Evolutionary conservation across 2,888 invertebrate species (phyloP).

Genomic region (Caenorhabditis imperialis): DNA sequence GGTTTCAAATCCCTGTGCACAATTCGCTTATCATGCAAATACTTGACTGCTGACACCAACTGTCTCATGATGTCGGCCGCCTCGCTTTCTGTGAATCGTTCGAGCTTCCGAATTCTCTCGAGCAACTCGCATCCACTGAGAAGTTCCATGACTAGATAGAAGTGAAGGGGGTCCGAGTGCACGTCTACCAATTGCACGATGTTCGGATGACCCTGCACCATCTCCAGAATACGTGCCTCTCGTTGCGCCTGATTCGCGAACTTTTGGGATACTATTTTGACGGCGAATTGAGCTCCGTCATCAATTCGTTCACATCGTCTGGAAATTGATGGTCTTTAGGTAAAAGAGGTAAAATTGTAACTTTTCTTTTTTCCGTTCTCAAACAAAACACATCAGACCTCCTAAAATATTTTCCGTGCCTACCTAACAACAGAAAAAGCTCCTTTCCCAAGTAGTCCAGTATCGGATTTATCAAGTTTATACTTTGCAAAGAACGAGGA

Average conservation of each 20-base stretch:
- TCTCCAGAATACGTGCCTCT: constrained; percentile 86
- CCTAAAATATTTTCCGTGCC: neutral
- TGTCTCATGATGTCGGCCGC: constrained; percentile 87
- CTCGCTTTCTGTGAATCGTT: constrained; percentile 85
- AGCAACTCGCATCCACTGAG: constrained; percentile 79
- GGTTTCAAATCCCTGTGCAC: constrained; percentile 96
- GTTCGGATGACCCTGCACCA: constrained; percentile 86
- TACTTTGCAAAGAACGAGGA: constrained; percentile 90
- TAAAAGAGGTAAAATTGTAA: neutral
- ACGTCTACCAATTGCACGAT: constrained; percentile 89
- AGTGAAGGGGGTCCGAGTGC: constrained; percentile 84
- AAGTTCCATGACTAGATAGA: constrained; percentile 91
- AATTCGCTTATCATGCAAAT: constrained; percentile 88
- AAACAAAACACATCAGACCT: neutral
- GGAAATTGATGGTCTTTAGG: too few relatives aligned
- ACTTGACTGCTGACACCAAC: constrained; percentile 87
- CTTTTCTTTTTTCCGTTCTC: neutral
- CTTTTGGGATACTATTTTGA: constrained; percentile 87
- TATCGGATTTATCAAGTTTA: constrained; percentile 83
- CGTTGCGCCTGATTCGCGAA: constrained; percentile 81
- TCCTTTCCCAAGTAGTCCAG: constrained; percentile 88
- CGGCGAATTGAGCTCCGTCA: constrained; percentile 87
- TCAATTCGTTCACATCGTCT: constrained; percentile 86
- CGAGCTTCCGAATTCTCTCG: constrained; percentile 82
- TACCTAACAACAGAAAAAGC: constrained; percentile 88